Conservation (phyloP, 2,113 vertebrate species). For the Chloropsis hardwickii region DNA sequence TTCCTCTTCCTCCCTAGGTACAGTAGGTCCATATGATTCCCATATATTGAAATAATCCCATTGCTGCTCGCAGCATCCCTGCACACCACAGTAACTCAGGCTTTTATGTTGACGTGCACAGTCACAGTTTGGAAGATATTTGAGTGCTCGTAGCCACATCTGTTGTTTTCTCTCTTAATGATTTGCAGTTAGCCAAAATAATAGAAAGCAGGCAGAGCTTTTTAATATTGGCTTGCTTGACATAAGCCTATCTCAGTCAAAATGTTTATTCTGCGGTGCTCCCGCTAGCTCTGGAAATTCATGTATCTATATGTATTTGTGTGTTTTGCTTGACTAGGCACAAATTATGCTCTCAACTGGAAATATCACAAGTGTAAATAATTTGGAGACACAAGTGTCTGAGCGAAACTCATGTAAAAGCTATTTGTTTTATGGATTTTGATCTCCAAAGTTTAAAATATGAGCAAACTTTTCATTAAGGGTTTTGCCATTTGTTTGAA, state of each 20-base stretch:
- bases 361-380: slow-evolving; percentile 79
- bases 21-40: neutral
- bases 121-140: slow-evolving; percentile 61
- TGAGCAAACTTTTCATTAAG: slow-evolving; percentile 79
- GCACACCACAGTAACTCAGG: slow-evolving; percentile 17
- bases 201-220: slow-evolving; percentile 63
- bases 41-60: neutral
- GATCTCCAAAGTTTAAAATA: slow-evolving; percentile 76
- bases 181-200: slow-evolving; percentile 68
- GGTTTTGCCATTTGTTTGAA: slow-evolving; percentile 78
- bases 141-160: slow-evolving; percentile 22
- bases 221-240: slow-evolving; percentile 66
- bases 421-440: slow-evolving; percentile 77
- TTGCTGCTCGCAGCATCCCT: neutral
- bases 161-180: slow-evolving; percentile 67
- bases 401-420: slow-evolving; percentile 58
- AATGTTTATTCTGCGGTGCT: slow-evolving; percentile 29
- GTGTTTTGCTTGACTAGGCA: slow-evolving; percentile 70
- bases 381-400: slow-evolving; percentile 71
- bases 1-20: neutral
- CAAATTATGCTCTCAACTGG: slow-evolving; percentile 76
- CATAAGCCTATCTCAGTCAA: slow-evolving; percentile 65
- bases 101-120: neutral
- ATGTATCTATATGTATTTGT: slow-evolving; percentile 66
- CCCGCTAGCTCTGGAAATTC: slow-evolving; percentile 72